Percentiles rank a stretch among this genome's conserved stretches.
phyloP scores from a whole-genome alignment of 2,113 vertebrate species.

The Gavialis gangeticus region DNA sequence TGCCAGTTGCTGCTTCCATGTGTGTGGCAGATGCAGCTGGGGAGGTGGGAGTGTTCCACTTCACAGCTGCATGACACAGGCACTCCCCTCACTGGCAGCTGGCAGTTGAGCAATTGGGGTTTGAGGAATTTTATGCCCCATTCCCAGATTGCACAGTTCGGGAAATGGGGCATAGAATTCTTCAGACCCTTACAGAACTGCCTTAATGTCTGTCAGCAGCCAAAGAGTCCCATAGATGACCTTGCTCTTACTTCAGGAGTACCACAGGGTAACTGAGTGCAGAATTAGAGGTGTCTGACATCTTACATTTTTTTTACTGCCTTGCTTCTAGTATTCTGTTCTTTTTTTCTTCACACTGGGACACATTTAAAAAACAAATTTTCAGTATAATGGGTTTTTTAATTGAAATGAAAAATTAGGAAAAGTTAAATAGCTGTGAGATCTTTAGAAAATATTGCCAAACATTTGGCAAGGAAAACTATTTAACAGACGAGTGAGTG shows the following conservation, averaged over 20 bases:
- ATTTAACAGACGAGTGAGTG: background rate
- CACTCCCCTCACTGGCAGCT: too few species aligned
- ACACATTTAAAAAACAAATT: background rate
- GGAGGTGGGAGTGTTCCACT: background rate
- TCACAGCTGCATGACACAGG: too few species aligned
- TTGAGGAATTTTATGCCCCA: too few species aligned
- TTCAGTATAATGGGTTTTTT: background rate
- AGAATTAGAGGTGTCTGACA: background rate
- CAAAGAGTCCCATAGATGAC: background rate
- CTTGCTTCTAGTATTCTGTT: too few species aligned
- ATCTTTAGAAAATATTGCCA: background rate
- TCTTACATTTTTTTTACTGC: background rate
- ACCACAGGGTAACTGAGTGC: background rate
- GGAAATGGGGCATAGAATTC: too few species aligned
- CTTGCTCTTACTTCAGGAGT: background rate
- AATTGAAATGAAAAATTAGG: background rate
- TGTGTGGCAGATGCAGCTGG: background rate
- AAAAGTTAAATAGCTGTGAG: background rate
- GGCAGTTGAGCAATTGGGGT: background rate
- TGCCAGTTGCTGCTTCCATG: background rate
- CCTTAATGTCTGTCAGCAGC: too few species aligned
- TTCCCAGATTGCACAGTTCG: too few species aligned
- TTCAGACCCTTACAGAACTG: too few species aligned
- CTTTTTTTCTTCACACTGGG: rapidly evolving
- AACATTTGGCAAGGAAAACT: background rate